Percentiles rank a stretch among this genome's conserved stretches.
These are phyloP conservation scores for Chaenogobius annularis DNA, from an alignment of 2,113 vertebrate genomes.

Conservation along the genomic window DNA sequence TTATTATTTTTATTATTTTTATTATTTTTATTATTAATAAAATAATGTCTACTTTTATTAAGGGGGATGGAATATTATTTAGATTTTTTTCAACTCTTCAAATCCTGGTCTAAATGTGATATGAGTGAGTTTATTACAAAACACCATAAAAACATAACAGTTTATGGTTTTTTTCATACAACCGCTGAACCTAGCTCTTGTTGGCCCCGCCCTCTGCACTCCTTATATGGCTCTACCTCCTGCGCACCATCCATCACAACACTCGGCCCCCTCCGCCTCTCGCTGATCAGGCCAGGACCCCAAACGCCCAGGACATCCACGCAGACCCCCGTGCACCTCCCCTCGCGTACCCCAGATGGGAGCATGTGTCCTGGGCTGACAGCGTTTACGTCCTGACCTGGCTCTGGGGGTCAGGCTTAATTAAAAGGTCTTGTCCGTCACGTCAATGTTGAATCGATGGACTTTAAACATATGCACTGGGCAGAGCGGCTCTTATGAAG, in stretches of 20 bases:
- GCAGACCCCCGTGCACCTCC: background rate
- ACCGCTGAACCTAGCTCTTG: too few species aligned
- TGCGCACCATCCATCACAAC: background rate
- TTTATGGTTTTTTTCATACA: too few species aligned
- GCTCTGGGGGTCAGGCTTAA: background rate
- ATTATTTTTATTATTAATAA: too few species aligned
- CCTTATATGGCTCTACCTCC: background rate
- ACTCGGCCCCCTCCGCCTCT: background rate
- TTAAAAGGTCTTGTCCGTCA: background rate
- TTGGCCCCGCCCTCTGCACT: background rate
- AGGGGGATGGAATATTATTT: too few species aligned
- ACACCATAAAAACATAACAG: too few species aligned
- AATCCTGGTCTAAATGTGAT: too few species aligned
- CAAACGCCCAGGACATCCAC: conserved; percentile 8
- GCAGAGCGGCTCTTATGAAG: background rate
- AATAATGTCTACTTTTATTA: too few species aligned
- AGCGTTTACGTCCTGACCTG: background rate
- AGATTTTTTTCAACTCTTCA: too few species aligned
- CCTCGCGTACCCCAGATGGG: background rate
- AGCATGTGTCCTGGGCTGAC: background rate
- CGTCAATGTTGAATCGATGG: background rate
- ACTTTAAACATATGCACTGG: background rate
- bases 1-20: too few species aligned
- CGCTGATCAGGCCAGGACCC: conserved; percentile 9
- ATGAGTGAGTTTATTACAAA: too few species aligned